Base-by-base conservation (phyloP, 1,140 invertebrate species). In the Drosophila paulistorum region DNA sequence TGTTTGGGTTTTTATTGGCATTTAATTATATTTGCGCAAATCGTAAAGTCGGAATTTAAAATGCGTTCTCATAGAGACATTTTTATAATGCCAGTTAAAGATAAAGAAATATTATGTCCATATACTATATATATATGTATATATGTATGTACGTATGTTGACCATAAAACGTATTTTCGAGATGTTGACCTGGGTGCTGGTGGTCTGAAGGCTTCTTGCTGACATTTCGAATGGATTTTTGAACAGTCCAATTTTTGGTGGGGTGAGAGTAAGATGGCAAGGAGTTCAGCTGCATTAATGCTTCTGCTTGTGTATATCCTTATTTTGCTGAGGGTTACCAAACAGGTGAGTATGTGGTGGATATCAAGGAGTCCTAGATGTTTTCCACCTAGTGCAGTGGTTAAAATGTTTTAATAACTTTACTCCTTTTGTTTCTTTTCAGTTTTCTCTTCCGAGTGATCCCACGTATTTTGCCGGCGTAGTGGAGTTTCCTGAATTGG, bases 381-480 rank as follows among this genome's bases (percentile, higher is more conserved):
- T 30, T 1, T 30, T 30, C 37, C 37, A 3, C 3, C 3, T 13
- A 3, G 2, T 3, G 37, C 3, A 39, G 3, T 1, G 1, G 11
- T 13, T 33, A 7, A 3, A 57, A 1, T 57, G 3, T 30, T 13
- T 45, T 30, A 30, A 30, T 30, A 7, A 30, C 26, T 30, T 10
- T 48, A 10, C 2, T 2, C 13, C 41, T 6, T 17, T n/a, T 2
- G 11, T 7, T 39, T 14, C 54, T 42, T 39, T 69, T 7, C 70
- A 93, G 93, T 79, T 77, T 33, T 94, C 93, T 1, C 90, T 90
- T 37, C 92, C 92, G 3, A 77, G 83, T 67, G 93, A 93, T 75
- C 65, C 81, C 26, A 93, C 90, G 39, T 94, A 94, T 64, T 74
- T 89, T 7, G 94, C 93, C 3, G 94, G 92, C 1, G 93, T 94